phyloP scores from a whole-genome alignment of 2,797 vertebrate species.

The Gambusia yucatana region DNA sequence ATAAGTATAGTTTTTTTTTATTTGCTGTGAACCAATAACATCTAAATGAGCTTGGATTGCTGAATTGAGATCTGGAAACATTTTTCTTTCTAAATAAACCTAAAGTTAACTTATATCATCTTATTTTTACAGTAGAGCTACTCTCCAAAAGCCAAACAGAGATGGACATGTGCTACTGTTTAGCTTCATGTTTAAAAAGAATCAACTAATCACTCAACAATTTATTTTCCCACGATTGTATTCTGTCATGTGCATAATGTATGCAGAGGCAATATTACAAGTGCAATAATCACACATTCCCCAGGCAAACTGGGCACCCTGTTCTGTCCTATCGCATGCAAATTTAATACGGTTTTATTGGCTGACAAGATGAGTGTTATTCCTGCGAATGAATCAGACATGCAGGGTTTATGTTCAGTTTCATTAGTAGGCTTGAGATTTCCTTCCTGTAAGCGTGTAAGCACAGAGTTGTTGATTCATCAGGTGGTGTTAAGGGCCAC shows the following conservation, averaged over 20 bases:
- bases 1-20: neutral
- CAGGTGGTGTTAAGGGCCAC: slow-evolving; percentile 47
- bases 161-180: slow-evolving; percentile 36
- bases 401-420: slow-evolving; percentile 29
- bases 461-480: slow-evolving; percentile 26
- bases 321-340: slow-evolving; percentile 41
- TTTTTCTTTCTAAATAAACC: neutral
- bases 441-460: slow-evolving; percentile 39
- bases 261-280: slow-evolving; percentile 33
- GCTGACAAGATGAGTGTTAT: slow-evolving; percentile 26
- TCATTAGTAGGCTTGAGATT: slow-evolving; percentile 50
- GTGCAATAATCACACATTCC: slow-evolving; percentile 51
- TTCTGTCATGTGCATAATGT: slow-evolving; percentile 35
- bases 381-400: slow-evolving; percentile 35
- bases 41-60: neutral
- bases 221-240: slow-evolving; percentile 29
- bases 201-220: slow-evolving; percentile 52
- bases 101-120: neutral
- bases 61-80: neutral
- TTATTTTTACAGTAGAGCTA: slow-evolving; percentile 3
- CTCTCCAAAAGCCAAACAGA: slow-evolving; percentile 36
- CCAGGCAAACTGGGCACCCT: slow-evolving; percentile 29
- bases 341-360: slow-evolving; percentile 49
- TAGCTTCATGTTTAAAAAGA: slow-evolving; percentile 42
- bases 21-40: neutral